A percentile compares a stretch with the other conserved stretches of the same genome.
phyloP scores from a whole-genome alignment of 1,140 invertebrate species.

The Drosophila athabasca region DNA sequence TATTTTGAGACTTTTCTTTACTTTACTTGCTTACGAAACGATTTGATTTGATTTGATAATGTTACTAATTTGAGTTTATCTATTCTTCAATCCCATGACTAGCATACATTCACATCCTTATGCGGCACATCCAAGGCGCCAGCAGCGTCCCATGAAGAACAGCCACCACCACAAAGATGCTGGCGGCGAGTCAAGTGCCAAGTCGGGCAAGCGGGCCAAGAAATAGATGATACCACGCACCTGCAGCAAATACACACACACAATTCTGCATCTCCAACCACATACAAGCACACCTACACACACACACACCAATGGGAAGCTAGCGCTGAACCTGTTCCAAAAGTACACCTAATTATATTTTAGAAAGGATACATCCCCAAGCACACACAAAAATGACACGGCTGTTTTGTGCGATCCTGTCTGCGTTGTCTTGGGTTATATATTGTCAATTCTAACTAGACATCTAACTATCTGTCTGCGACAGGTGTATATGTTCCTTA shows the following conservation, averaged over 20 bases:
- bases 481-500: too few relatives aligned
- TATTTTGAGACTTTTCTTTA: conserved; percentile 34
- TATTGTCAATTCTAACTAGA: neutral
- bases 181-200: conserved; percentile 20
- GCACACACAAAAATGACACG: too few relatives aligned
- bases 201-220: conserved; percentile 56
- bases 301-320: conserved; percentile 24
- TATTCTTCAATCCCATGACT: neutral
- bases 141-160: conserved; percentile 55
- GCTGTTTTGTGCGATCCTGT: neutral
- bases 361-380: too few relatives aligned
- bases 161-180: conserved; percentile 48
- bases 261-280: conserved; percentile 7
- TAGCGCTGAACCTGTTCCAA: conserved; percentile 23
- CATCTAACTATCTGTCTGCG: neutral
- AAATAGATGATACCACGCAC: conserved; percentile 26
- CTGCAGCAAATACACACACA: conserved; percentile 1
- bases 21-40: too few relatives aligned
- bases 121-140: conserved; percentile 52
- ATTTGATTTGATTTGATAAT: neutral
- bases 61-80: neutral
- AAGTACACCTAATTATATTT: neutral
- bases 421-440: neutral
- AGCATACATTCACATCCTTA: conserved; percentile 75
- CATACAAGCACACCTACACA: conserved; percentile 6